A percentile compares a stretch with the other conserved stretches of the same genome.
Evolutionary conservation across 2,888 invertebrate genomes (phyloP).

Genomic region (Embidobia sp.): DNA sequence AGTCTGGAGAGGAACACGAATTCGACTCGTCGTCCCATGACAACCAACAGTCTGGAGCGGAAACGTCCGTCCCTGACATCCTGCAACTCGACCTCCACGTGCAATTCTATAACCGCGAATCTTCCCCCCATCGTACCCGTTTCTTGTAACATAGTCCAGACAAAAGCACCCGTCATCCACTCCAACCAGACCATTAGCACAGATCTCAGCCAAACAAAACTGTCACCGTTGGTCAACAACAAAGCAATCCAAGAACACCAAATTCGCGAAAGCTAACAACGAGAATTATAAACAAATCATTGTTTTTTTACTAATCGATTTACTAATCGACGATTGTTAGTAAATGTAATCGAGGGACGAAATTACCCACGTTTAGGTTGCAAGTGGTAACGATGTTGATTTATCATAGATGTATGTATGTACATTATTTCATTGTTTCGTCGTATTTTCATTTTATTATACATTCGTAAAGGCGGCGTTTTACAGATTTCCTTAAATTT

Average conservation of each 20-base stretch:
- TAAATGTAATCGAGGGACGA: too few relatives aligned
- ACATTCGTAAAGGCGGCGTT: too few relatives aligned
- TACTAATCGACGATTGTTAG: too few relatives aligned
- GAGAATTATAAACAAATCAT: conserved; percentile 14
- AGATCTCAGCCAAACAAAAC: conserved; percentile 72
- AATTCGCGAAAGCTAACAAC: conserved; percentile 79
- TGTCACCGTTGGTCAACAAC: conserved; percentile 70
- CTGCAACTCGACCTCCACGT: conserved; percentile 69
- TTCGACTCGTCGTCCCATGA: conserved; percentile 74
- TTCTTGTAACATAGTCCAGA: conserved; percentile 77
- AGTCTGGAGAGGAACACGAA: conserved; percentile 80
- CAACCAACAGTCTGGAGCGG: conserved; percentile 79
- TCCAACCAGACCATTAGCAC: conserved; percentile 73
- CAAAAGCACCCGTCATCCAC: conserved; percentile 77
- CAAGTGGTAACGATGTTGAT: too few relatives aligned
- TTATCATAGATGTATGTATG: too few relatives aligned
- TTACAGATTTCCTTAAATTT: too few relatives aligned
- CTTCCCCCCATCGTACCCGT: conserved; percentile 79
- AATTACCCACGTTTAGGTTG: too few relatives aligned
- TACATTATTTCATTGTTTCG: too few relatives aligned
- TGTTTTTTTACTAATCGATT: too few relatives aligned
- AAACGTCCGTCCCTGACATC: conserved; percentile 75
- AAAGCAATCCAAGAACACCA: conserved; percentile 73
- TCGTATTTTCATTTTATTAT: too few relatives aligned
- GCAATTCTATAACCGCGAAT: conserved; percentile 75